Evolutionary conservation across 2,888 invertebrate species (phyloP), one percentile per base, ranked within the genome.

Genomic region (Acanthosoma haemorrhoidale): DNA sequence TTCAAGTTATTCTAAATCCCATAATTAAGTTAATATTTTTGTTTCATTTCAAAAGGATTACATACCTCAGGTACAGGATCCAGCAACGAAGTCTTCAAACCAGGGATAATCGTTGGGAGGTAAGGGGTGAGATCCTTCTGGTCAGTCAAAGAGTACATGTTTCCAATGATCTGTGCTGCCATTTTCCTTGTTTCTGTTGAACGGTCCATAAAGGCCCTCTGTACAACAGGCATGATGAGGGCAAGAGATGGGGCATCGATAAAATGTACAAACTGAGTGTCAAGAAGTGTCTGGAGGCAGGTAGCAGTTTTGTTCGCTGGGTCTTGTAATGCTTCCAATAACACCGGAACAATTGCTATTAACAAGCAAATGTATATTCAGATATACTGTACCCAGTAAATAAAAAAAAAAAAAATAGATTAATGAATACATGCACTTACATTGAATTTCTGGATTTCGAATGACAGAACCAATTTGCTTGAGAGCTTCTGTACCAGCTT

Each of bases 161-260:
- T 99, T 70, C 98, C 97, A 76, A 99, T 97, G 79, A 99, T 98
- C 83, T 99, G 97, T 3, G 97, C 96, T 1, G 99, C 96, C 96
- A 98, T 97, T 83, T 98, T 96, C 76, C 99, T 86, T 0, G 96
- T 98, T 83, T 99, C 98, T 0, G 98, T 97, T 63, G 95, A 94
- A 73, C 99, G 86, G 82, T 98, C 98, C 82, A 95, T 91, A 82
- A 99, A 98, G 9, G 98, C 97, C 75, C 99, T 85, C 81, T 97
- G 93, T 31, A 99, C 96, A 3, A 99, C 97, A 0, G 99, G 99
- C 98, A 99, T 99, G 77, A 99, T 97, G 67, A 99, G 85, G 71
- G 99, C 98, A 21, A 99, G 84, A 0, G 98, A 98, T 0, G 99
- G 96, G 2, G 99, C 96, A 81, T 99, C 99, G 77, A 99, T 97